Conservation (phyloP, 2,888 invertebrate genomes). For the Ganaspis brasiliensis region DNA sequence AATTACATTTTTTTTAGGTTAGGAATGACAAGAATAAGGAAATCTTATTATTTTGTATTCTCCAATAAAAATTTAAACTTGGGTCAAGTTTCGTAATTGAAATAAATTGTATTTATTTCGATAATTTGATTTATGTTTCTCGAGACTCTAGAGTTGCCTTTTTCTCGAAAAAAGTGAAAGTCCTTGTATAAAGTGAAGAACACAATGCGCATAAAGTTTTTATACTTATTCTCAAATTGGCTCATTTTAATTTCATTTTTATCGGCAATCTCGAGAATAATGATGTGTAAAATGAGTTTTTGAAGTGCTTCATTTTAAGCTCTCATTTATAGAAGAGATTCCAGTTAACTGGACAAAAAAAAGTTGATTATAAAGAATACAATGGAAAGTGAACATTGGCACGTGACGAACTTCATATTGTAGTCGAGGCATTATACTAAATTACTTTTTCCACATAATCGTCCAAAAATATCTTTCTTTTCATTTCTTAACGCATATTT, state of each 20-base stretch:
- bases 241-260: not conserved
- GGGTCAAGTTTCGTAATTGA: too few species aligned
- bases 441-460: not conserved
- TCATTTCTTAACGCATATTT: not conserved
- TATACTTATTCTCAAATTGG: not conserved
- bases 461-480: not conserved
- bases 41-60: too few species aligned
- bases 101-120: too few species aligned
- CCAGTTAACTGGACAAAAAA: constrained; percentile 5
- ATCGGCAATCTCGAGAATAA: not conserved
- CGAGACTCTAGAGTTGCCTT: too few species aligned
- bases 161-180: not conserved
- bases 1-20: too few species aligned
- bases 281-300: not conserved
- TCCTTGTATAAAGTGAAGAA: not conserved
- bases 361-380: not conserved
- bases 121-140: too few species aligned
- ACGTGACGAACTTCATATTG: not conserved
- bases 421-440: not conserved
- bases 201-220: not conserved
- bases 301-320: constrained; percentile 19
- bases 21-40: too few species aligned
- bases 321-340: not conserved
- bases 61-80: too few species aligned
- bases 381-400: constrained; percentile 5